Base-by-base conservation (phyloP, 1,140 invertebrate species). In the Frieseomelitta varia region DNA sequence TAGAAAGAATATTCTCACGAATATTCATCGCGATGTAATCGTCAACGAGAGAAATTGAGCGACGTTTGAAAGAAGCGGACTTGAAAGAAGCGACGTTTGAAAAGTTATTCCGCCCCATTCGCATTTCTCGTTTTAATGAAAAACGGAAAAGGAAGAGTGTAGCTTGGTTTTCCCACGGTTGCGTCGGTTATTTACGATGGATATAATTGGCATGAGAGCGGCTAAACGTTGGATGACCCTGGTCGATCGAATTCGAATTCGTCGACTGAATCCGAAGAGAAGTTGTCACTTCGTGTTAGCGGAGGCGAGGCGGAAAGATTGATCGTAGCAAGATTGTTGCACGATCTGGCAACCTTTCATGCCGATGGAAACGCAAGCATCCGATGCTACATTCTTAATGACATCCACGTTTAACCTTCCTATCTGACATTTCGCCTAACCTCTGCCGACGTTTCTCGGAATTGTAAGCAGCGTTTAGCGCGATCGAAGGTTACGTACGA, bases 341-440 rank as follows among this genome's bases (percentile, higher is more conserved):
- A 17, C 27, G 63, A 56, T 56, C 58, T n/a, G n/a, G n/a, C 71
- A 78, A 78, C 74, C 81, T 84, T 84, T 82, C 76, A 79, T 79
- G 74, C 55, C 30, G 75, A 85, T 76, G 73, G 63, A 77, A 77
- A 51, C 75, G 55, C 81, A 71, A 68, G 55, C 75, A 71, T 79
- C 65, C 65, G 75, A 71, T 61, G 81, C 27, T 87, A 80, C 85
- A 83, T 65, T 63, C 65, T 77, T 72, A 84, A 88, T 61, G 82
- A 88, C 56, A 76, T 77, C 47, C 79, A 84, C 85, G 76, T 85
- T 79, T 78, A 80, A 83, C 72, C 72, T 79, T 80, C 65, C 34
- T 30, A 30, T 39, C 73, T 89, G 87, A 89, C 85, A 87, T 89
- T 88, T 84, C 27, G 47, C 73, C 73, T 79, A 86, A 89, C 87